These are phyloP conservation scores for Macaca nemestrina DNA, from an alignment of 2,113 vertebrate species.

Conservation along the genomic window DNA sequence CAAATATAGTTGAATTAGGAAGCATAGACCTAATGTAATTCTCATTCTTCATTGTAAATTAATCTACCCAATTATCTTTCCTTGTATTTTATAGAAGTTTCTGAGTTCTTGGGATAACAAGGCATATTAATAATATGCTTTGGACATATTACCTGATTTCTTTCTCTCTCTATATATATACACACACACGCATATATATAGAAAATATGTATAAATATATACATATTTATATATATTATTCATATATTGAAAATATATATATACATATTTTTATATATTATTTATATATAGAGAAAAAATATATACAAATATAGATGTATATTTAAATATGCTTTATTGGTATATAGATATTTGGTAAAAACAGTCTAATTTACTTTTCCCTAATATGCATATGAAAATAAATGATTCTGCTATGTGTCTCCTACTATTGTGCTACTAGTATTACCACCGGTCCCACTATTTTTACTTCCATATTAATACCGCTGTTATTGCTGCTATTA, in stretches of 20 bases:
- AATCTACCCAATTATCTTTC: background rate
- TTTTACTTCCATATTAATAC: background rate
- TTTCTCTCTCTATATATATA: background rate
- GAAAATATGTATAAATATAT: no score
- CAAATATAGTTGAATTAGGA: background rate
- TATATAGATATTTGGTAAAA: background rate
- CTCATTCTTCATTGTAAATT: background rate
- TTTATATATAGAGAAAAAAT: no score
- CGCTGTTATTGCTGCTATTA: background rate
- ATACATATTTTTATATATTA: no score
- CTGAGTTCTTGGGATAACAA: background rate
- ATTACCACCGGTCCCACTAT: background rate
- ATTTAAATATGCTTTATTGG: background rate
- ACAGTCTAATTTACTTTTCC: background rate
- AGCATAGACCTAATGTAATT: background rate
- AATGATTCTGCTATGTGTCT: background rate
- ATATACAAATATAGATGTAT: no score
- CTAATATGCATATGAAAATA: background rate
- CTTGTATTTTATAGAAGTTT: background rate
- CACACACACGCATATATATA: no score
- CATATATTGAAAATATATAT: no score
- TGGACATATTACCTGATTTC: background rate
- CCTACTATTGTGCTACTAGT: background rate
- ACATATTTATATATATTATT: no score
- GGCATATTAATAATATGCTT: background rate